A percentile compares a stretch with the other conserved stretches of the same genome.
phyloP scores from a whole-genome alignment of 92 coral and sea anemone species.

The Umimayanthus kanabou region DNA sequence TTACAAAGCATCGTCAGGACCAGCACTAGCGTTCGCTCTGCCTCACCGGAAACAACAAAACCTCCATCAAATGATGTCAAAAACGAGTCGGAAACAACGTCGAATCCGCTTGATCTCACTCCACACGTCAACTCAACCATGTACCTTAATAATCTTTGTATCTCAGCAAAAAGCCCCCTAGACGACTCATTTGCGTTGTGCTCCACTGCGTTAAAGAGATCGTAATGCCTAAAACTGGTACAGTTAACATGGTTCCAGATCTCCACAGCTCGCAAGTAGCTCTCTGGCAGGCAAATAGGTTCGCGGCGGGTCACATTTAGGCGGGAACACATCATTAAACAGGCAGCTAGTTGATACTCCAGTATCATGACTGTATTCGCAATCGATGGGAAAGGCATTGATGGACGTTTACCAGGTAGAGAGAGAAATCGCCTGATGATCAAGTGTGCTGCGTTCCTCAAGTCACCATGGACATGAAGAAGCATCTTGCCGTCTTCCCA shows the following conservation, averaged over 20 bases:
- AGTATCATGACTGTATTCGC: slow-evolving; percentile 66
- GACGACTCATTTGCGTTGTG: not conserved
- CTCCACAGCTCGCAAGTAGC: slow-evolving; percentile 58
- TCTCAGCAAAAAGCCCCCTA: slow-evolving; percentile 6
- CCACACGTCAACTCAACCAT: slow-evolving; percentile 60
- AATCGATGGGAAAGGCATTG: slow-evolving; percentile 58
- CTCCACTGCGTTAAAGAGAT: slow-evolving; percentile 52
- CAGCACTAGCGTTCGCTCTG: slow-evolving; percentile 75
- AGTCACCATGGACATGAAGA: slow-evolving; percentile 56
- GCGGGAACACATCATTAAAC: slow-evolving; percentile 54
- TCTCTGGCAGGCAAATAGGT: slow-evolving; percentile 59
- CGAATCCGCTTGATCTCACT: not conserved
- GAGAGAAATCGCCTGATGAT: slow-evolving; percentile 62
- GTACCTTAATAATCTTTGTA: slow-evolving; percentile 29
- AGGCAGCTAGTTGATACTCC: slow-evolving; percentile 63
- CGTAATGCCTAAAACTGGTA: not conserved
- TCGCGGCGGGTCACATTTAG: slow-evolving; percentile 14
- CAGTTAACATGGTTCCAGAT: slow-evolving; percentile 49
- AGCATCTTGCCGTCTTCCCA: slow-evolving; percentile 64
- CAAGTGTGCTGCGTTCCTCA: slow-evolving; percentile 52
- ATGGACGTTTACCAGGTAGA: slow-evolving; percentile 52
- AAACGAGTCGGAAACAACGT: slow-evolving; percentile 54
- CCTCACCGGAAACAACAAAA: slow-evolving; percentile 60
- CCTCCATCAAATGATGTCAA: not conserved
- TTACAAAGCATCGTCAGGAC: slow-evolving; percentile 84